These are phyloP conservation scores for Chelidonichthys spinosus DNA, from an alignment of 2,797 vertebrate species.

Conservation along the genomic window DNA sequence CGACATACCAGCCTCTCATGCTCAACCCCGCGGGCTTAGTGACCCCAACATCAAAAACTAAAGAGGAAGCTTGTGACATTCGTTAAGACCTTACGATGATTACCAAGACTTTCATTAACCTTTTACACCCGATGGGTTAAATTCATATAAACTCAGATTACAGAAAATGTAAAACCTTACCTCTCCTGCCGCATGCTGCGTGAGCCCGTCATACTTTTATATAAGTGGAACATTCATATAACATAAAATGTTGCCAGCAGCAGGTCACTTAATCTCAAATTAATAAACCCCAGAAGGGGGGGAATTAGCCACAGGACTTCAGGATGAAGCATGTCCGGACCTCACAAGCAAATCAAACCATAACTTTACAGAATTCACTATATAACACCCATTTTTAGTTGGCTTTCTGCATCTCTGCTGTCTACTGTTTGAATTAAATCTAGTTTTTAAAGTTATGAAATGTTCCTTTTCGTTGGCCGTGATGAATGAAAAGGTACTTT, in stretches of 20 bases:
- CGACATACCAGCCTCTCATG: conserved; percentile 32
- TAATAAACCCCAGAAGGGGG: conserved; percentile 51
- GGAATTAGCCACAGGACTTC: conserved; percentile 31
- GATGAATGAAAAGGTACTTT: not conserved
- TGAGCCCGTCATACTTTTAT: conserved; percentile 36
- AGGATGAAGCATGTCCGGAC: conserved; percentile 30
- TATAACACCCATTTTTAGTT: not conserved
- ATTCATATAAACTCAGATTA: not conserved
- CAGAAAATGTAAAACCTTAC: conserved; percentile 7
- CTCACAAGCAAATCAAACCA: conserved; percentile 3
- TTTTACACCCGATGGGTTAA: not conserved
- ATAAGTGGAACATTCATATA: conserved; percentile 40
- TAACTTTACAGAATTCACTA: not conserved
- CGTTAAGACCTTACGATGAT: conserved; percentile 32
- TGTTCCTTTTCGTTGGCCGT: not conserved
- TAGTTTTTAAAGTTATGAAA: not conserved
- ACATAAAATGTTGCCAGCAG: conserved; percentile 29
- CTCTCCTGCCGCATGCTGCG: conserved; percentile 26
- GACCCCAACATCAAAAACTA: conserved; percentile 36
- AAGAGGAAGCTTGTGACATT: conserved; percentile 52
- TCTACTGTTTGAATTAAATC: not conserved
- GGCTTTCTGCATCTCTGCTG: not conserved
- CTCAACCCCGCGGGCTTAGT: conserved; percentile 47
- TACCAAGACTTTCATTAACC: conserved; percentile 1
- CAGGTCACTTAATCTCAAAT: conserved; percentile 66